Evolutionary conservation across 1,140 invertebrate genomes (phyloP).

Genomic region (Brachionus rotundiformis): DNA sequence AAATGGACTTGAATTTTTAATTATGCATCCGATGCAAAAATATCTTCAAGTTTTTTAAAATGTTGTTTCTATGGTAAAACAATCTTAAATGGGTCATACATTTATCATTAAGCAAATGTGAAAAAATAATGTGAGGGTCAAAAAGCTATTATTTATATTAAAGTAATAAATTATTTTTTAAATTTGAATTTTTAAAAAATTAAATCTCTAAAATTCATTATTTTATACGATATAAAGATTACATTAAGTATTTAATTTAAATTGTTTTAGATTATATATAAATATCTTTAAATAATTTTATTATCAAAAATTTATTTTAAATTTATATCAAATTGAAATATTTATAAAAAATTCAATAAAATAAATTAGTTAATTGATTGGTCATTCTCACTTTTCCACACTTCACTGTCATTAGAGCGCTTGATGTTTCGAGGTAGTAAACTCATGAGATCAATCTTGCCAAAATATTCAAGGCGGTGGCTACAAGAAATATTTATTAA

Average conservation of each 20-base stretch:
- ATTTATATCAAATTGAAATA: too few relatives aligned
- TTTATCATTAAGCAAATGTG: too few relatives aligned
- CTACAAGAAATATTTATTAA: constrained; percentile 54
- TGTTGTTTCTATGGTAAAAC: constrained; percentile 36
- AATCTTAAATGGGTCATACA: not conserved
- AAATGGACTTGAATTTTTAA: constrained; percentile 34
- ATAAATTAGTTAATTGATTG: not conserved
- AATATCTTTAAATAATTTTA: not conserved
- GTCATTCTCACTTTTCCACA: not conserved
- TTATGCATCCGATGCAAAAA: constrained; percentile 21
- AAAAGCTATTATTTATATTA: not conserved
- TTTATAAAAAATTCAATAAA: not conserved
- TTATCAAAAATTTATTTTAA: not conserved
- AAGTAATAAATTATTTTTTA: too few relatives aligned
- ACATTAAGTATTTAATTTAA: too few relatives aligned
- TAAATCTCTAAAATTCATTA: too few relatives aligned
- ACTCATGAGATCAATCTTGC: constrained; percentile 55
- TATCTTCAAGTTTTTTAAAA: constrained; percentile 28
- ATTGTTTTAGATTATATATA: too few relatives aligned
- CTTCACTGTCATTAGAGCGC: not conserved
- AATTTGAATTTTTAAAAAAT: too few relatives aligned
- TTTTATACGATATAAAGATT: too few relatives aligned
- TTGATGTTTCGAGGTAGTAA: constrained; percentile 53
- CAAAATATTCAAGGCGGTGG: constrained; percentile 57
- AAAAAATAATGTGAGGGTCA: not conserved